A percentile compares a stretch with the other conserved stretches of the same genome.
Evolutionary conservation across 53 echinoderm and acorn worm species (phyloP).

Genomic region (Paelopatides confundens): DNA sequence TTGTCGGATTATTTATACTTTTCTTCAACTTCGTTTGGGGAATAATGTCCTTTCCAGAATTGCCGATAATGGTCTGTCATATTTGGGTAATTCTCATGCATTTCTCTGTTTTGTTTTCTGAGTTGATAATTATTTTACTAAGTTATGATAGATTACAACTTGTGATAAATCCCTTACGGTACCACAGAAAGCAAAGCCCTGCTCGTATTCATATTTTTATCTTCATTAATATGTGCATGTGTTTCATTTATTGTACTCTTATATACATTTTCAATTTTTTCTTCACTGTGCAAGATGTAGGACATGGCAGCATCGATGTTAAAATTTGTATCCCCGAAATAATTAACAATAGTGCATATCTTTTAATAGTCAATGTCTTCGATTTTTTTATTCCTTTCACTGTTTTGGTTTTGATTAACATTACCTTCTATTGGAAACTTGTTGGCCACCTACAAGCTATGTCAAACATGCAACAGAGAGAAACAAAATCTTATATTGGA

Average conservation of each 20-base stretch:
- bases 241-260: background rate
- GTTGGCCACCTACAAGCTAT: background rate
- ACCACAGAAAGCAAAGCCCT: background rate
- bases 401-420: background rate
- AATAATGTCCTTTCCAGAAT: background rate
- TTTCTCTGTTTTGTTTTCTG: background rate
- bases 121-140: conserved; percentile 1
- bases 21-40: background rate
- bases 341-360: background rate
- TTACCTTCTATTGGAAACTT: conserved; percentile 20
- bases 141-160: conserved; percentile 20
- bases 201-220: background rate
- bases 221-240: background rate
- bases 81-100: background rate
- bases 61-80: background rate
- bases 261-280: background rate
- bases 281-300: background rate
- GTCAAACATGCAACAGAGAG: background rate
- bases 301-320: background rate
- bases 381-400: background rate
- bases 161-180: background rate
- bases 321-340: background rate
- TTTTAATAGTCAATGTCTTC: background rate
- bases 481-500: no score
- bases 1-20: conserved; percentile 12